Conservation (phyloP, 1,140 invertebrate species). For the Drosophila busckii region DNA sequence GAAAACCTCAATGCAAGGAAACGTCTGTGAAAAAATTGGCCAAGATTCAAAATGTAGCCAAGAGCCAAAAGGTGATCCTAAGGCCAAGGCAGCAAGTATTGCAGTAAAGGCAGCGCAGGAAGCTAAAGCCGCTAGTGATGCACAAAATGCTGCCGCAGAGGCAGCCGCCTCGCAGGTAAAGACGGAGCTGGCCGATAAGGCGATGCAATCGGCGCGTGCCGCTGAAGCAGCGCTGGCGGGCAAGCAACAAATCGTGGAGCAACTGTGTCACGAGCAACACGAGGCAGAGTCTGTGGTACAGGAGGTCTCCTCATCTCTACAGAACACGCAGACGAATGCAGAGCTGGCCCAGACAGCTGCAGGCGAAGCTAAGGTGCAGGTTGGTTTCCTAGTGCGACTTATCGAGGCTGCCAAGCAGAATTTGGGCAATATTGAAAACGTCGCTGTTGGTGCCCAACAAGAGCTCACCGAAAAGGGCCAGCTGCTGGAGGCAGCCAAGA, state of each 20-base stretch:
- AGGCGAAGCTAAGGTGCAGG: constrained; percentile 81
- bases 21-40: too few relatives aligned
- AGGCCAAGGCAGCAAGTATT: constrained; percentile 21
- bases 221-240: constrained; percentile 83
- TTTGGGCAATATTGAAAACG: constrained; percentile 81
- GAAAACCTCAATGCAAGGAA: too few relatives aligned
- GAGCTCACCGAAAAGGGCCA: constrained; percentile 83
- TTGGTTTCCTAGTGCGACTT: too few relatives aligned
- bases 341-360: constrained; percentile 81
- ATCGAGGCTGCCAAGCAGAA: constrained; percentile 80
- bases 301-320: constrained; percentile 81
- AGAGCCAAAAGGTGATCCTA: constrained; percentile 2
- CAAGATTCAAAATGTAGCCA: neutral
- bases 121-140: constrained; percentile 83
- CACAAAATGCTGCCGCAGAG: constrained; percentile 83
- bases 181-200: constrained; percentile 83
- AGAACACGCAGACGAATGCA: constrained; percentile 81
- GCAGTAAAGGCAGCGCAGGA: constrained; percentile 83
- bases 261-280: constrained; percentile 80
- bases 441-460: constrained; percentile 80
- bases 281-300: constrained; percentile 83
- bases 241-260: constrained; percentile 82
- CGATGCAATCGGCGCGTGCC: constrained; percentile 83
- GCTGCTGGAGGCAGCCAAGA: constrained; percentile 83
- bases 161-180: constrained; percentile 84